Evolutionary conservation across 2,113 vertebrate genomes (phyloP).

Genomic region (Eonycteris spelaea): DNA sequence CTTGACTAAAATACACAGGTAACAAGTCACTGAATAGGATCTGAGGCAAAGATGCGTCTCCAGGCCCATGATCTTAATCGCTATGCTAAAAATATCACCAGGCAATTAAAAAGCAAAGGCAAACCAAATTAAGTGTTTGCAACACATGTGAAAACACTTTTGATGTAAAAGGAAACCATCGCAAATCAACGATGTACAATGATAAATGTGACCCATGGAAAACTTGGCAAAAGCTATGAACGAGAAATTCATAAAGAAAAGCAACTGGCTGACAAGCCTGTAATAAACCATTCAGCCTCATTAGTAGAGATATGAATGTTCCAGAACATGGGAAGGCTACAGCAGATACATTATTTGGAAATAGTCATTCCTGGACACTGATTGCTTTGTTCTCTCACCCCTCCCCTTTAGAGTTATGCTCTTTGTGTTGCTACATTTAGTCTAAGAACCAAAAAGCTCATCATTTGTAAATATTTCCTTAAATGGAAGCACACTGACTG

Average conservation of each 20-base stretch:
- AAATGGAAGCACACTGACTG: background rate
- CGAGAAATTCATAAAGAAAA: background rate
- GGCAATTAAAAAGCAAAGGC: background rate
- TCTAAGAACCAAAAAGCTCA: background rate
- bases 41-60: background rate
- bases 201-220: background rate
- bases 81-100: background rate
- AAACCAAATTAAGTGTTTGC: background rate
- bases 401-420: background rate
- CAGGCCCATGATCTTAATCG: background rate
- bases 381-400: background rate
- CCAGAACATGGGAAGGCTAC: background rate
- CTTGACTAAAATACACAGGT: background rate
- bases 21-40: background rate
- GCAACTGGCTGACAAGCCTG: background rate
- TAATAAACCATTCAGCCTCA: background rate
- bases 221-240: background rate
- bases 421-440: background rate
- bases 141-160: background rate
- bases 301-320: background rate
- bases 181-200: background rate
- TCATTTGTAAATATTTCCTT: background rate
- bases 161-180: background rate
- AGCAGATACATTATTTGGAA: background rate
- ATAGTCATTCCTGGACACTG: background rate